Evolutionary conservation across 2,888 invertebrate species (phyloP), one percentile per base, ranked within the genome.

Genomic region (Stegophylla sp.): DNA sequence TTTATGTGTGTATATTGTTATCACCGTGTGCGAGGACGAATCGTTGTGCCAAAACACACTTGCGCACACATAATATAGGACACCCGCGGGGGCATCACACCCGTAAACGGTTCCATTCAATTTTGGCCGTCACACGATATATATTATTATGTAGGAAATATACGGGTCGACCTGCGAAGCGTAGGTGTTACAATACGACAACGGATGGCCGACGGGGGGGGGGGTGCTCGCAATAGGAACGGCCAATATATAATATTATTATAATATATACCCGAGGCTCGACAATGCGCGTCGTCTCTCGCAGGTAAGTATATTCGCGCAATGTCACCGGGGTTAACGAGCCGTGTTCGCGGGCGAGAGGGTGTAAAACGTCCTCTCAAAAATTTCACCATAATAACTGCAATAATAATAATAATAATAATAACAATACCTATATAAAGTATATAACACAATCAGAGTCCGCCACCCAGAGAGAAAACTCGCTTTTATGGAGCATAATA

Each of bases 91-190:
- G 59, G 59, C 61, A 34, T 34, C 34, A 45, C 61, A 34, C 56
- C 77, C 15, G 77, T 77, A 77, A 77, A 77, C 77, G 69, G 56
- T 67, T 56, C 56, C 77, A 77, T 77, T 77, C 59, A 69, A 77
- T 77, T 41, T 74, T 28, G 20, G 43, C 72, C 7, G 59, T 3
- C 23, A 59, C 56, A 72, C n/a, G 23, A 72, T 59, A 26, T 10
- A 26, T 5, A 48, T 28, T 17, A 26, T 67, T 28, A 17, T 56
- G 43, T 59, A 73, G 26, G 20, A 67, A 13, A 4, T 51, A 51
- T 15, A 56, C n/a, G 67, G 34, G 34, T 34, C 34, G 7, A 12
- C 12, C 10, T 12, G n/a, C n/a, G n/a, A 23, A 0, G 59, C 15
- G 5, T 17, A 61, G 23, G 5, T 15, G 7, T n/a, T 10, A 20